Evolutionary conservation across 2,797 vertebrate genomes (phyloP).

Genomic region (Eulemur albifrons): DNA sequence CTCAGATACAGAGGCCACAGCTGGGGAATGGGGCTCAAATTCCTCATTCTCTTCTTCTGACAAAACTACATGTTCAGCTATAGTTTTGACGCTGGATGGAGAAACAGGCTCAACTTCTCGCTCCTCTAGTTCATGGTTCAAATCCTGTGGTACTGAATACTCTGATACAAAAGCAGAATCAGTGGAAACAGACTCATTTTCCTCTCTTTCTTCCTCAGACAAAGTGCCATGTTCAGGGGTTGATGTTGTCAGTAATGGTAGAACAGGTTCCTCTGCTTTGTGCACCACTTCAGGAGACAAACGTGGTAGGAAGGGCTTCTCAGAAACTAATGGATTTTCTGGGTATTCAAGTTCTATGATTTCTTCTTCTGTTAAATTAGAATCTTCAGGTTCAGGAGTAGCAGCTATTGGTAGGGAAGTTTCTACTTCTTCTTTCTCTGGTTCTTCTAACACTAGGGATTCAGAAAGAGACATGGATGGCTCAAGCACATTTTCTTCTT

Average conservation of each 20-base stretch:
- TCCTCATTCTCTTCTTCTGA: slow-evolving; percentile 68
- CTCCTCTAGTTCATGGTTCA: slow-evolving; percentile 35
- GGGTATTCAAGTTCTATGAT: slow-evolving; percentile 65
- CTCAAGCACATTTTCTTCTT: neutral
- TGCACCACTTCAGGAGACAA: slow-evolving; percentile 54
- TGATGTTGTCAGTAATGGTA: slow-evolving; percentile 12
- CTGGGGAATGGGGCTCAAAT: slow-evolving; percentile 54
- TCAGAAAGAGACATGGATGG: neutral
- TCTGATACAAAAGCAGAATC: slow-evolving; percentile 75
- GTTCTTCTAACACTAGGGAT: neutral
- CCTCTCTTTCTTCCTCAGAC: slow-evolving; percentile 67
- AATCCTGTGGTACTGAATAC: slow-evolving; percentile 44
- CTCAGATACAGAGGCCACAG: slow-evolving; percentile 43
- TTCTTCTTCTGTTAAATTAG: slow-evolving; percentile 59
- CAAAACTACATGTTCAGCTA: slow-evolving; percentile 41
- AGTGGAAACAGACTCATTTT: slow-evolving; percentile 66
- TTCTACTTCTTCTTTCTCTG: slow-evolving; percentile 6
- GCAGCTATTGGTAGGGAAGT: neutral
- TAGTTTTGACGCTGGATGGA: neutral
- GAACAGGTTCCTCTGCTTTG: neutral
- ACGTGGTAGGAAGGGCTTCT: neutral
- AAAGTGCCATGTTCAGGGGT: slow-evolving; percentile 51
- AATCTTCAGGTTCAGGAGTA: slow-evolving; percentile 38
- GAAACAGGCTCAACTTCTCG: slow-evolving; percentile 19
- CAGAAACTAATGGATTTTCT: slow-evolving; percentile 41